Evolutionary conservation across 2,797 vertebrate species (phyloP).

Genomic region (Propithecus deckenii): DNA sequence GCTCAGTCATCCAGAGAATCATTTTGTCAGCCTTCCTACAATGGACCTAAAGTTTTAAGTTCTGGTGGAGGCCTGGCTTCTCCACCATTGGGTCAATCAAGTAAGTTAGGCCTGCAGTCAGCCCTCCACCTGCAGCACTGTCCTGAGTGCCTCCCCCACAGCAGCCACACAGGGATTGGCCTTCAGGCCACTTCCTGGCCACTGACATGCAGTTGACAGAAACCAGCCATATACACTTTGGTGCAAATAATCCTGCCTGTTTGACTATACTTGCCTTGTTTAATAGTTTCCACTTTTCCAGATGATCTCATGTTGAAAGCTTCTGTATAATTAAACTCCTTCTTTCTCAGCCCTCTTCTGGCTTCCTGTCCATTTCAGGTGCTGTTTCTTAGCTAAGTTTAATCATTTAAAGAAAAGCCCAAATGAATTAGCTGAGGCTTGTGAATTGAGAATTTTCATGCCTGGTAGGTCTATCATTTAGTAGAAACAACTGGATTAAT

Average conservation of each 20-base stretch:
- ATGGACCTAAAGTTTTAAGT: not conserved
- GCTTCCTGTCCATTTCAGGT: conserved; percentile 38
- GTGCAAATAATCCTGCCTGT: not conserved
- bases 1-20: not conserved
- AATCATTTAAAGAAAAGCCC: conserved; percentile 50
- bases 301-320: conserved; percentile 51
- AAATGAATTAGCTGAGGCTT: conserved; percentile 20
- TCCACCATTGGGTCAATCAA: not conserved
- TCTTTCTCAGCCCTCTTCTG: conserved; percentile 3
- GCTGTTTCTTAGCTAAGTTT: conserved; percentile 37
- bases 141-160: not conserved
- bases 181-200: not conserved
- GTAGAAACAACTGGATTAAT: conserved; percentile 69
- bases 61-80: not conserved
- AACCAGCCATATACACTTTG: not conserved
- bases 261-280: not conserved
- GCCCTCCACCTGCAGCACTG: not conserved
- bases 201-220: not conserved
- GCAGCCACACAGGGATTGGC: not conserved
- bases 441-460: conserved; percentile 28
- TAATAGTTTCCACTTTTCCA: conserved; percentile 26
- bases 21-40: not conserved
- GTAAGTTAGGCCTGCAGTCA: not conserved
- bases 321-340: conserved; percentile 53
- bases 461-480: conserved; percentile 22